Conservation (phyloP, 1,140 invertebrate genomes). For the Procambarus virginalis region DNA sequence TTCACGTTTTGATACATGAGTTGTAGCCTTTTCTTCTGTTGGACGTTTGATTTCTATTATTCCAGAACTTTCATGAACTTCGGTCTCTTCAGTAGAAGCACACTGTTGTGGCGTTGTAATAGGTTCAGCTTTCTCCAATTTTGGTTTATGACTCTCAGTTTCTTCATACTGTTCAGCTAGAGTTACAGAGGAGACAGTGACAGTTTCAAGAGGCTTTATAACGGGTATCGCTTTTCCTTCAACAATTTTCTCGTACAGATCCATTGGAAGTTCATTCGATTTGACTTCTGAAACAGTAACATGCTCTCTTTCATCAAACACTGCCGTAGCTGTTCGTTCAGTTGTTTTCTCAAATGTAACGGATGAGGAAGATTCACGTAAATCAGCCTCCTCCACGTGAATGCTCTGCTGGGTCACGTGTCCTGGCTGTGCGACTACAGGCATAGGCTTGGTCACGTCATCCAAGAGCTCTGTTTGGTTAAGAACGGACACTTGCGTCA, state of each 20-base stretch:
- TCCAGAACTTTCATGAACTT: constrained; percentile 75
- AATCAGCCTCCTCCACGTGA: constrained; percentile 76
- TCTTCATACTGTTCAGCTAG: constrained; percentile 65
- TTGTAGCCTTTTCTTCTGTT: constrained; percentile 73
- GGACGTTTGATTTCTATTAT: constrained; percentile 72
- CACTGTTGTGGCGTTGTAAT: constrained; percentile 76
- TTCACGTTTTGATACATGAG: constrained; percentile 75
- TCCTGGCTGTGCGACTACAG: constrained; percentile 74
- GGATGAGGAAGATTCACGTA: constrained; percentile 73
- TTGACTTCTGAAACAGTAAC: constrained; percentile 47
- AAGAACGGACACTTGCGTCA: constrained; percentile 52
- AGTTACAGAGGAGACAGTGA: constrained; percentile 54
- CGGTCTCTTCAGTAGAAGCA: constrained; percentile 76
- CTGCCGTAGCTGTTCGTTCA: constrained; percentile 51
- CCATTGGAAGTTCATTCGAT: constrained; percentile 40
- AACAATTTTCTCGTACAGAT: constrained; percentile 24
- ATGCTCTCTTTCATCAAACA: constrained; percentile 49
- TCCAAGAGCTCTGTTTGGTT: constrained; percentile 50
- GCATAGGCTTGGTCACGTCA: constrained; percentile 24
- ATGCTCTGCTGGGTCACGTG: constrained; percentile 77
- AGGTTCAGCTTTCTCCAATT: constrained; percentile 75
- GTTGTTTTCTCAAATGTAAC: constrained; percentile 35
- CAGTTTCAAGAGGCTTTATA: constrained; percentile 58
- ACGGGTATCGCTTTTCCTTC: constrained; percentile 34
- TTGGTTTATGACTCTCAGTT: constrained; percentile 72